Base-by-base conservation (phyloP, 1,140 invertebrate species). In the Eubasilissa regina region DNA sequence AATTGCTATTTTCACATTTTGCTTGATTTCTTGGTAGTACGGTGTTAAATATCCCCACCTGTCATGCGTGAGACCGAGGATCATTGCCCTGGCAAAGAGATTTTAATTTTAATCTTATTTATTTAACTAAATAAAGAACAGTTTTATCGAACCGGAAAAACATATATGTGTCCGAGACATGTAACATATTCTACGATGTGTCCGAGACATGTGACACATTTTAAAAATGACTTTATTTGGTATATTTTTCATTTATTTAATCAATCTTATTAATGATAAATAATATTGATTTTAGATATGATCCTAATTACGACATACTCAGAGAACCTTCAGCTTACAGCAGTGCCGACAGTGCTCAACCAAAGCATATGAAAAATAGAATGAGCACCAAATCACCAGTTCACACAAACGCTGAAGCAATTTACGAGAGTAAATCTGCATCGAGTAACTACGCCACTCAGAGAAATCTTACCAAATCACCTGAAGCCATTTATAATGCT, bases 281-380 rank as follows among this genome's bases (percentile, higher is more conserved):
- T 6, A 35, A 35, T 35, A 45, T 44, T 70, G 11, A 4, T 82
- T 82, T 70, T 86, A 89, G 89, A 86, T 88, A 89, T 77, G 89
- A 89, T 85, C 89, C 89, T 78, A 89, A 88, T 83, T 89, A 89
- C 77, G 89, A 89, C 80, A 83, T 89, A 84, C 85, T 89, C 47
- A 88, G 88, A 87, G 86, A 89, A 81, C 87, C 87, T 77, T 86
- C 86, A 84, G 87, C 86, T 85, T 87, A 89, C 74, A 88, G 88
- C 80, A 88, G 85, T 84, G 86, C 86, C 84, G 85, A 86, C 84
- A 75, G 60, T 76, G 35, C 19, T 58, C 79, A 77, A 56, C 62
- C 58, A 15, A 78, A 74, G 17, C 15, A 21, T 25, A 35, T 75
- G 11, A 79, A 79, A 45, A 79, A 75, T 25, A 75, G 58, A 66